Conservation (phyloP, 2,888 invertebrate species). For the Morpho deidamia region DNA sequence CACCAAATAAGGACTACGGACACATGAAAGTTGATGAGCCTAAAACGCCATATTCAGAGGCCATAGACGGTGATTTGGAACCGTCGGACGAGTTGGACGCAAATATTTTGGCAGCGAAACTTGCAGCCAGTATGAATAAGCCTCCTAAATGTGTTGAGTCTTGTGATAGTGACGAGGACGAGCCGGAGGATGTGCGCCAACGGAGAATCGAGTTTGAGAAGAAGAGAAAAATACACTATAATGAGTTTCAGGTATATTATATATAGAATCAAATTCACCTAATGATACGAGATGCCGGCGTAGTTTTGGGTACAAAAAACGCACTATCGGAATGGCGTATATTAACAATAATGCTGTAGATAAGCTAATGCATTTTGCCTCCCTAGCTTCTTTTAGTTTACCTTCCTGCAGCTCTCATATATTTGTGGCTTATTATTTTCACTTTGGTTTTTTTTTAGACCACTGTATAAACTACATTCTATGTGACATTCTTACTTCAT, state of each 20-base stretch:
- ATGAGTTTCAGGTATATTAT: conserved; percentile 85
- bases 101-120: conserved; percentile 86
- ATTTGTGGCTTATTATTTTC: no score
- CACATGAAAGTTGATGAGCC: conserved; percentile 99
- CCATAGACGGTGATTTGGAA: conserved; percentile 80
- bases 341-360: no score
- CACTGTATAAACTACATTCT: no score
- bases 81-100: conserved; percentile 82
- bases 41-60: conserved; percentile 90
- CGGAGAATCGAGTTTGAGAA: conserved; percentile 90
- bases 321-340: no score
- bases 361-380: no score
- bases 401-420: no score
- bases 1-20: conserved; percentile 98
- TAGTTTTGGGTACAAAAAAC: no score
- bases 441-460: no score
- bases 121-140: conserved; percentile 73
- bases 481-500: no score
- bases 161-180: conserved; percentile 77
- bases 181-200: conserved; percentile 80
- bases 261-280: background rate
- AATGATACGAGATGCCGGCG: no score
- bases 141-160: conserved; percentile 65
- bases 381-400: no score
- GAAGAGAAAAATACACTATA: conserved; percentile 97